A percentile compares a stretch with the other conserved stretches of the same genome.
Conservation (phyloP, 2,113 vertebrate genomes). For the Leucosticte australis region DNA sequence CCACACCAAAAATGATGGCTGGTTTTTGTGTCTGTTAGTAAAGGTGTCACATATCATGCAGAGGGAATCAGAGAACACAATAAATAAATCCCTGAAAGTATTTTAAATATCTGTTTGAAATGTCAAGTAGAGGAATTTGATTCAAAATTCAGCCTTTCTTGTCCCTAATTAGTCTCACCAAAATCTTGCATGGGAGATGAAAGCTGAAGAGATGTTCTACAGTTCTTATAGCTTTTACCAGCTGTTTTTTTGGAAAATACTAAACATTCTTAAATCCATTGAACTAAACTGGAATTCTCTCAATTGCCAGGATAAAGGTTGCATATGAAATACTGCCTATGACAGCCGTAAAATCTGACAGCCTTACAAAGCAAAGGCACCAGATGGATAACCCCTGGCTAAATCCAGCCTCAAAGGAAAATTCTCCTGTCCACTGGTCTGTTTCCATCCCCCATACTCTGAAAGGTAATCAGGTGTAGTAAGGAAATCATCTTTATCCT, state of each 20-base stretch:
- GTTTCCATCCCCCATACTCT: background rate
- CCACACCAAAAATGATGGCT: background rate
- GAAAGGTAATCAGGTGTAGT: background rate
- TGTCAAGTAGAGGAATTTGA: background rate
- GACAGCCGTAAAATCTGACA: background rate
- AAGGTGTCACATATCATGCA: background rate
- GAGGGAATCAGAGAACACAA: background rate
- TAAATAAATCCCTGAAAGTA: background rate
- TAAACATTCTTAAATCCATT: background rate
- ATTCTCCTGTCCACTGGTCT: background rate
- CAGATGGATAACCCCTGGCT: background rate
- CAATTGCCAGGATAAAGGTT: background rate
- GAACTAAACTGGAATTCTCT: background rate
- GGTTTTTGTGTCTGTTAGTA: background rate
- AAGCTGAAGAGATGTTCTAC: background rate
- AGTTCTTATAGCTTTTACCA: background rate
- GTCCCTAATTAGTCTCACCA: background rate
- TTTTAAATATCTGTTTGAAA: background rate
- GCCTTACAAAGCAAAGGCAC: background rate
- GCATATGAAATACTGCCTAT: background rate
- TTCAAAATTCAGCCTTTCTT: background rate
- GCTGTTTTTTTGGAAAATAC: background rate
- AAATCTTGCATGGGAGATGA: background rate
- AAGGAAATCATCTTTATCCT: background rate
- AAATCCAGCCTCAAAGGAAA: background rate